phyloP scores from a whole-genome alignment of 2,797 vertebrate species.

The Echiichthys vipera region DNA sequence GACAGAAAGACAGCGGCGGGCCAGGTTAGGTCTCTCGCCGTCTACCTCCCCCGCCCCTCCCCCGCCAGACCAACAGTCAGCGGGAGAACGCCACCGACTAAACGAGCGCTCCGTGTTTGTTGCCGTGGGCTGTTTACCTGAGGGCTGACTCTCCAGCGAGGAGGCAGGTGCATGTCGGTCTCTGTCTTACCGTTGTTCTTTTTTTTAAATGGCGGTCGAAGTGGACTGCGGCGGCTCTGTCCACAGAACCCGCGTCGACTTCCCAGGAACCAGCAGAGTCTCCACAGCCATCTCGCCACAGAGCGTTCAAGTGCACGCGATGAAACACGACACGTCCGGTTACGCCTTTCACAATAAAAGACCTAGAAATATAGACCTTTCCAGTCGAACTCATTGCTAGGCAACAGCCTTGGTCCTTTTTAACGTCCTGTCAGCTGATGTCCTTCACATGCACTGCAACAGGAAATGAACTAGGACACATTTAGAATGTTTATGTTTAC shows the following conservation, averaged over 20 bases:
- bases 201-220: slow-evolving; percentile 27
- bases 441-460: no score
- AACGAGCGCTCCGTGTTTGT: slow-evolving; percentile 63
- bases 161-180: slow-evolving; percentile 29
- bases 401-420: no score
- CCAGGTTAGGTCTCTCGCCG: slow-evolving; percentile 39
- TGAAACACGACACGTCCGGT: slow-evolving; percentile 1
- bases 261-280: slow-evolving; percentile 66
- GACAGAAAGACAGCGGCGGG: slow-evolving; percentile 43
- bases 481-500: no score
- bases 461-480: no score
- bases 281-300: slow-evolving; percentile 63
- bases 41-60: slow-evolving; percentile 63
- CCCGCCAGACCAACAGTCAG: slow-evolving; percentile 58
- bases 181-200: slow-evolving; percentile 65
- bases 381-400: no score
- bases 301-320: neutral
- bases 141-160: slow-evolving; percentile 19
- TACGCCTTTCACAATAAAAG: slow-evolving; percentile 61
- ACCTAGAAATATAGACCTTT: no score
- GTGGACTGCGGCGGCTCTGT: slow-evolving; percentile 55
- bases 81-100: slow-evolving; percentile 65
- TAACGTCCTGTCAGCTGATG: no score
- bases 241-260: slow-evolving; percentile 68
- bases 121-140: slow-evolving; percentile 56